Evolutionary conservation across 2,113 vertebrate species (phyloP), one percentile per base, ranked within the genome.

Genomic region (Zosterops pallidus): DNA sequence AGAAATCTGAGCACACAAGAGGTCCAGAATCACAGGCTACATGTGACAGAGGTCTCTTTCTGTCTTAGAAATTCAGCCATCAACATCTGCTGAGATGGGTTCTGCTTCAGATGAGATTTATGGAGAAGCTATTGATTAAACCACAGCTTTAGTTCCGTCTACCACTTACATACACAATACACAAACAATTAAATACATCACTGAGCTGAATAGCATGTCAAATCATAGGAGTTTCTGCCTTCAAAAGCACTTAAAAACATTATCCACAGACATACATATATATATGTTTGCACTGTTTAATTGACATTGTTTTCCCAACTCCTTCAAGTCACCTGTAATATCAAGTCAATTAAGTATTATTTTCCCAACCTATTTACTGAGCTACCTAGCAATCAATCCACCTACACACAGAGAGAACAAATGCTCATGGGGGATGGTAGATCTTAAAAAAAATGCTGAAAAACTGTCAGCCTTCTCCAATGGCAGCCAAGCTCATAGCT

Each of bases 311-410:
- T 97, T 97, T 94, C 94, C 94, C 96, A 97, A 94, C 93, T 96
- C 82, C 84, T 97, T 95, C 96, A 96, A 95, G 92, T 95, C 93
- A 97, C 93, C 94, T 96, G 95, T 95, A 95, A 95, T 97, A 97
- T 97, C 95, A 96, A 95, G 90, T 96, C 94, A 96, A 97, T 97
- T 96, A 97, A 97, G 94, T 94, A 96, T 96, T 96, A 97, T 97
- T 97, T 97, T 97, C 95, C 88, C 96, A 96, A 95, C 84, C 94
- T 97, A 96, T 97, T 97, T 97, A 96, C 95, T 90, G 96, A 96
- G 96, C 82, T 94, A 97, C 93, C 95, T 95, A 89, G 92, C 95
- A 97, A 97, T 97, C 96, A 97, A 93, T 97, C 95, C 91, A 92
- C 95, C 95, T 93, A 96, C 97, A 96, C 94, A 75, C 35, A 87